phyloP scores from a whole-genome alignment of 2,888 invertebrate species.

The Xanthia togata region DNA sequence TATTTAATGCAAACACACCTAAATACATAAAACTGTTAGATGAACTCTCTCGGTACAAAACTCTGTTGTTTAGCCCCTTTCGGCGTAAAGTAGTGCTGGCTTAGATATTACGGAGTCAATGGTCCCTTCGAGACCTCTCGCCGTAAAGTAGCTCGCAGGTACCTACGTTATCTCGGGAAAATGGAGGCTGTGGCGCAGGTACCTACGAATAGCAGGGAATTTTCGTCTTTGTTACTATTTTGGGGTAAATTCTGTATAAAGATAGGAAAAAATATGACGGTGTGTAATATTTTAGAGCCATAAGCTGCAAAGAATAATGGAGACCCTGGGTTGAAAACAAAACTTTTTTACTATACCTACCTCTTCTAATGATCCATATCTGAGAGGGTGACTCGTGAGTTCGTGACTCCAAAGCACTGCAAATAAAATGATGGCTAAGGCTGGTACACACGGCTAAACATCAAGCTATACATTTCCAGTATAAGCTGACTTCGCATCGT shows the following conservation, averaged over 20 bases:
- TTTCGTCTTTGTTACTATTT: constrained; percentile 38
- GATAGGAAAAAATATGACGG: constrained; percentile 5
- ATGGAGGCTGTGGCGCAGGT: constrained; percentile 37
- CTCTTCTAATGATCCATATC: not conserved
- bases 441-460: no score
- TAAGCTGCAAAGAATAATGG: not conserved
- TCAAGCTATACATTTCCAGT: no score
- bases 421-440: no score
- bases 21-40: constrained; percentile 41
- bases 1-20: constrained; percentile 31
- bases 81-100: constrained; percentile 45
- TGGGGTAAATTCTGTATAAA: constrained; percentile 35
- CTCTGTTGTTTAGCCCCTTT: constrained; percentile 44
- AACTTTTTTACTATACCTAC: not conserved
- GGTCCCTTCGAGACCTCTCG: constrained; percentile 56
- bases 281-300: not conserved
- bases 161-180: constrained; percentile 52
- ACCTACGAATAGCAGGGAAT: constrained; percentile 28
- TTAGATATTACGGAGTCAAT: constrained; percentile 55
- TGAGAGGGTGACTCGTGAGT: no score
- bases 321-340: not conserved
- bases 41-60: constrained; percentile 35
- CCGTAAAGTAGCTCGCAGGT: constrained; percentile 50
- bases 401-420: no score
- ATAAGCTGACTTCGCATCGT: no score